phyloP scores from a whole-genome alignment of 2,797 vertebrate species.

The Alcedo quadribrachys region DNA sequence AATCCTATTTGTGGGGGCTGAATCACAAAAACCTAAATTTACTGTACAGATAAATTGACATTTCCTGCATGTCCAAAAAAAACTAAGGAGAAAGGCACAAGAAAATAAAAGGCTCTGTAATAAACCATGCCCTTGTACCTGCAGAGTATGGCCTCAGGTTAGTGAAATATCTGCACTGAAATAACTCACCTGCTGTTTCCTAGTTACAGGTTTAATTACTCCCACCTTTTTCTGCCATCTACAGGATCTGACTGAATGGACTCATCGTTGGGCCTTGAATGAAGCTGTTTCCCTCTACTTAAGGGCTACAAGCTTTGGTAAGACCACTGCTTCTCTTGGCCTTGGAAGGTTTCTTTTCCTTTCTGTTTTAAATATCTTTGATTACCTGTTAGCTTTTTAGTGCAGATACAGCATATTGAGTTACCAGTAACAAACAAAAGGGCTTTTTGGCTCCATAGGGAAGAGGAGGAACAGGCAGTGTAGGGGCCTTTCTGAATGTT shows the following conservation, averaged over 20 bases:
- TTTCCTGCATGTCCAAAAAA: not conserved
- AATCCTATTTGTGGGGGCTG: not conserved
- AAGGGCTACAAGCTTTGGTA: not conserved
- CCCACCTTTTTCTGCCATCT: conserved; percentile 1
- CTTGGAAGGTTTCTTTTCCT: not conserved
- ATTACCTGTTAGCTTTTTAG: not conserved
- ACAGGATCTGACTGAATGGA: not conserved
- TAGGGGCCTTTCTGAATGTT: not conserved
- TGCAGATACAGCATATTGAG: not conserved
- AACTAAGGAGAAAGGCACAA: not conserved
- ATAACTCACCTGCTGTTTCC: not conserved
- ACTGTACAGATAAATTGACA: rapidly evolving
- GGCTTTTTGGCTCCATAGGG: not conserved
- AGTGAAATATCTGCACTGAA: not conserved
- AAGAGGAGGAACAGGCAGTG: not conserved
- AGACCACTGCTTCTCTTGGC: not conserved
- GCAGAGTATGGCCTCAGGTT: not conserved
- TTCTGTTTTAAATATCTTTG: not conserved
- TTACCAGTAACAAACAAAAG: not conserved
- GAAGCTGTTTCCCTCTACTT: not conserved
- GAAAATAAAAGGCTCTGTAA: not conserved
- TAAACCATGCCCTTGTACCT: not conserved
- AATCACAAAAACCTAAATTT: not conserved
- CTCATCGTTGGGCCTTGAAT: rapidly evolving
- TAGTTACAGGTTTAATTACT: not conserved